phyloP scores from a whole-genome alignment of 1,140 invertebrate species.

The Acyrthosiphon pisum region DNA sequence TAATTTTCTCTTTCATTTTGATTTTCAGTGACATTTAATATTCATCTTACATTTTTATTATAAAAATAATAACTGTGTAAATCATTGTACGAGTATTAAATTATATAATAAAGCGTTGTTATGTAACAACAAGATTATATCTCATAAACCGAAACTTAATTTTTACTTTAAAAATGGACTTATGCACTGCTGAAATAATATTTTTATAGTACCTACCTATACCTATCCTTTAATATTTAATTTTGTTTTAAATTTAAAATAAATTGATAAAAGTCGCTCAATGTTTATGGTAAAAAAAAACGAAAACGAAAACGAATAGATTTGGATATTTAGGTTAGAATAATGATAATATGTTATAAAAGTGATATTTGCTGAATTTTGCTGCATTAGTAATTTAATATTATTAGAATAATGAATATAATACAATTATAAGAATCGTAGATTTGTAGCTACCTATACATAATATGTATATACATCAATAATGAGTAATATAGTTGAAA shows the following conservation, averaged over 20 bases:
- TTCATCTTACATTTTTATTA: constrained; percentile 34
- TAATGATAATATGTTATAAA: no score
- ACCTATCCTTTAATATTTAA: not conserved
- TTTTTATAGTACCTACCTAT: not conserved
- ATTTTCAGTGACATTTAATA: constrained; percentile 31
- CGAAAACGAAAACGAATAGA: no score
- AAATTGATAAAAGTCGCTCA: not conserved
- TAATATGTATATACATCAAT: no score
- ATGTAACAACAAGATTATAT: constrained; percentile 13
- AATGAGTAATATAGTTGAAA: no score
- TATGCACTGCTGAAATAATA: no score
- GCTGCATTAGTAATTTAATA: no score
- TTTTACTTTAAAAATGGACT: constrained; percentile 14
- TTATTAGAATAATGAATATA: no score
- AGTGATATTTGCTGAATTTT: no score
- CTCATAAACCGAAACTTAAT: constrained; percentile 14
- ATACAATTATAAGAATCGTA: no score
- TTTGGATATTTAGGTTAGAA: no score
- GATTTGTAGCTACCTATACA: no score
- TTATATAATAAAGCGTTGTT: not conserved
- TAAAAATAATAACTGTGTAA: constrained; percentile 20
- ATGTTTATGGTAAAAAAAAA: not conserved
- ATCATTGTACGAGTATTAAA: not conserved
- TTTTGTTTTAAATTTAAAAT: not conserved
- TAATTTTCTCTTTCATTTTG: constrained; percentile 33